A percentile compares a stretch with the other conserved stretches of the same genome.
These are phyloP conservation scores for Enteromius argenteus DNA, from an alignment of 2,797 vertebrate species.

Conservation along the genomic window DNA sequence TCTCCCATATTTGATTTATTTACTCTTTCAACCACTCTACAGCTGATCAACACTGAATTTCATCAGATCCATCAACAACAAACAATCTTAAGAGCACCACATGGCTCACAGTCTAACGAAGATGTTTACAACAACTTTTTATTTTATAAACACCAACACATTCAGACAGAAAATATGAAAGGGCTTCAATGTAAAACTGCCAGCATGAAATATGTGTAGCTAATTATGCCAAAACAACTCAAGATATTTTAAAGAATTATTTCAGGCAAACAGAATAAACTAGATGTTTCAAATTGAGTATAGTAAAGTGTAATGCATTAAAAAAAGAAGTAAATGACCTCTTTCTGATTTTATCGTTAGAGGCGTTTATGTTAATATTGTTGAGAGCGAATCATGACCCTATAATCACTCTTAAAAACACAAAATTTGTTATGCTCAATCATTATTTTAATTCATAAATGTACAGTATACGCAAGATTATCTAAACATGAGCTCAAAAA, in stretches of 20 bases:
- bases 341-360: not conserved
- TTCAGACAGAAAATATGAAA: not conserved
- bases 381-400: not conserved
- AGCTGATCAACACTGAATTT: slow-evolving; percentile 4
- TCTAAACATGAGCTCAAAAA: not conserved
- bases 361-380: not conserved
- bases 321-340: not conserved
- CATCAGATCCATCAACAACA: slow-evolving; percentile 1
- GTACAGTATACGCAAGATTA: not conserved
- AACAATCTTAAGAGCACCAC: not conserved
- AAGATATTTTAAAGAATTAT: not conserved
- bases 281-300: not conserved
- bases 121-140: not conserved
- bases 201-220: no score
- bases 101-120: not conserved
- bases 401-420: not conserved
- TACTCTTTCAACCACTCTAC: not conserved
- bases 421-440: not conserved
- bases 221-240: not conserved
- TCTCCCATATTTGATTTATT: slow-evolving; percentile 13
- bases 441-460: not conserved
- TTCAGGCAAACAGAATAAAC: not conserved
- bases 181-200: not conserved
- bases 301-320: not conserved
- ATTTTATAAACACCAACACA: not conserved